Base-by-base conservation (phyloP, 2,888 invertebrate species). In the Heliconius aoede region DNA sequence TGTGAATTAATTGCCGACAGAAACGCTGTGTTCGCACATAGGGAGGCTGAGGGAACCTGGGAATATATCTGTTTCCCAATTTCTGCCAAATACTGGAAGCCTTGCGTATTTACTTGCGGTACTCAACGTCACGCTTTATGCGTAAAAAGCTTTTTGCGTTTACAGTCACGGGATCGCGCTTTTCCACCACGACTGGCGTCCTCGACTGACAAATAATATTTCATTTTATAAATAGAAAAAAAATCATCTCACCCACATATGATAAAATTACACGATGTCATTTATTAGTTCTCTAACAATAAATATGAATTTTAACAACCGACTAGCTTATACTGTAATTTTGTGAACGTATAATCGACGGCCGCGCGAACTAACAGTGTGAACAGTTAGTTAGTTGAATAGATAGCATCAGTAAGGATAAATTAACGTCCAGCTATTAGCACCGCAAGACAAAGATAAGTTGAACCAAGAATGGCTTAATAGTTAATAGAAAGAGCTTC, bases 361-460 rank as follows among this genome's bases (percentile, higher is more conserved):
- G 51, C 64, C 58, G 72, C 64, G 75, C 58, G 75, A 73, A 72
- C 61, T 32, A 71, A 72, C 79, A 76, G 79, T 79, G 79, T 67
- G 69, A 77, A 73, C 77, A 68, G 73, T 71, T 79, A 68, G 73
- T 71, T 72, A 76, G 65, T 74, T 60, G 67, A 65, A 61, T 60
- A 74, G 79, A 79, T 79, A 78, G 76, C 51, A 79, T 79, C 78
- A 76, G 61, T 26, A 75, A 79, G 78, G 69, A 75, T 73, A 78
- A 81, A 83, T 83, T 79, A 81, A 80, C 80, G 80, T 80, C 67
- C 36, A 76, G 72, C 74, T 76, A 74, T 78, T 78, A 73, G 65
- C 60, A 62, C 55, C 30, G 72, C 74, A 51, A 36, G 62, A 51
- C 68, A 58, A 61, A 72, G 74, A 76, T 76, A 72, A 60, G 51